A percentile compares a stretch with the other conserved stretches of the same genome.
Evolutionary conservation across 1,140 invertebrate species (phyloP).

Genomic region (Lasioglossum albipes): DNA sequence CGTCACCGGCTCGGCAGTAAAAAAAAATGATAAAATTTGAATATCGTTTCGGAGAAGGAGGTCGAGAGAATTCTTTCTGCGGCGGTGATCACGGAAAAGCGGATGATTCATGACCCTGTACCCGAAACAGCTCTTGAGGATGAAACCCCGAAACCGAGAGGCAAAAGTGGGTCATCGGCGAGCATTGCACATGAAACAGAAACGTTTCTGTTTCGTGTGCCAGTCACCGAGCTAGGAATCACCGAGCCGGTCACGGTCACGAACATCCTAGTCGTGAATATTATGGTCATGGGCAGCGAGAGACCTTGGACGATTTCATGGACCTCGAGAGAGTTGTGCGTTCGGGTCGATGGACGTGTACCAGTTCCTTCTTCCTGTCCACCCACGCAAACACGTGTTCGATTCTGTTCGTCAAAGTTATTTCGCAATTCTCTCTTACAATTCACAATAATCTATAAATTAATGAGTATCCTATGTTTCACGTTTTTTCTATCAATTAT

Average conservation of each 20-base stretch:
- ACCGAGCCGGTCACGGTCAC: constrained; percentile 44
- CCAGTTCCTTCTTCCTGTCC: not conserved
- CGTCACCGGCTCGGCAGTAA: not conserved
- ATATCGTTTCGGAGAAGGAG: constrained; percentile 3
- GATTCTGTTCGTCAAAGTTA: not conserved
- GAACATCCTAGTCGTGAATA: constrained; percentile 23
- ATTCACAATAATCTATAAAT: no score
- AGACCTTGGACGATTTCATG: constrained; percentile 22
- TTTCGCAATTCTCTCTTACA: not conserved
- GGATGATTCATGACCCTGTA: constrained; percentile 32
- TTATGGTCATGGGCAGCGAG: constrained; percentile 24
- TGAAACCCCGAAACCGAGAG: constrained; percentile 34
- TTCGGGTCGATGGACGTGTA: not conserved
- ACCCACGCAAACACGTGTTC: constrained; percentile 5
- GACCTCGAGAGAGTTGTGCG: constrained; percentile 3
- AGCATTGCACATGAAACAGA: constrained; percentile 19
- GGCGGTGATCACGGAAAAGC: constrained; percentile 18
- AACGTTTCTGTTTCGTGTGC: constrained; percentile 44
- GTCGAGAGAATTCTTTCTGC: constrained; percentile 3
- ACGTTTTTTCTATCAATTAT: no score
- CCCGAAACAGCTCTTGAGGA: constrained; percentile 40
- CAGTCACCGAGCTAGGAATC: constrained; percentile 50
- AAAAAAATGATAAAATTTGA: not conserved
- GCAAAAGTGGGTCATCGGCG: constrained; percentile 58
- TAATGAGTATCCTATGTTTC: no score